Base-by-base conservation (phyloP, 2,888 invertebrate species). In the Catocala fraxini region DNA sequence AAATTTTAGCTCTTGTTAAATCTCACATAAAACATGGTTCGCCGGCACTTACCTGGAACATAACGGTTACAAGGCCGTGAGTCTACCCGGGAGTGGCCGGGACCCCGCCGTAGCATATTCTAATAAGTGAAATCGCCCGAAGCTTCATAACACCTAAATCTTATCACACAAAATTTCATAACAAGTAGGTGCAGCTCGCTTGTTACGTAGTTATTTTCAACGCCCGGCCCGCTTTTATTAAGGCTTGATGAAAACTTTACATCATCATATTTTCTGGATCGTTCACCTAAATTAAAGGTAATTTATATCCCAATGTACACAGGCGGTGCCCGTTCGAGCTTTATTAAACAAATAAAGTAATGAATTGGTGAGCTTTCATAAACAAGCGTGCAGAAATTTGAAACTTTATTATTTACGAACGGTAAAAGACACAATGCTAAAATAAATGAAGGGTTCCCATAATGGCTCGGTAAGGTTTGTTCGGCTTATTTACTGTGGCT, bases 301-400 rank as follows among this genome's bases (percentile, higher is more conserved):
- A 93, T 93, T 92, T 92, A 92, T 92, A 92, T 84, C 85, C 85
- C 87, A 85, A 87, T 88, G 88, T 90, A 75, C 67, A 71, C 76
- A 75, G 87, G 81, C 87, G 86, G 88, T 80, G 87, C 88, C 80
- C 80, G 86, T 86, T 86, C 73, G 80, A 86, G 90, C 91, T 90
- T 92, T 92, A 92, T 91, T 91, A 91, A 91, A 90, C 90, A 90
- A 91, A 92, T 91, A 91, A 92, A 87, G 89, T 89, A 91, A 91
- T 90, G 88, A 92, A 90, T 91, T 86, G 88, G 86, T 83, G 82
- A 81, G 87, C 85, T 86, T 84, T 87, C 87, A 85, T 88, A 89
- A 91, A 89, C 88, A 89, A 87, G 86, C 82, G 83, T 84, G 84
- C 83, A 84, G 83, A 89, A 88, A 86, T 89, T 88, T 84, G 80